Conservation (phyloP, 2,888 invertebrate species). For the Lasioglossum oenotherae region DNA sequence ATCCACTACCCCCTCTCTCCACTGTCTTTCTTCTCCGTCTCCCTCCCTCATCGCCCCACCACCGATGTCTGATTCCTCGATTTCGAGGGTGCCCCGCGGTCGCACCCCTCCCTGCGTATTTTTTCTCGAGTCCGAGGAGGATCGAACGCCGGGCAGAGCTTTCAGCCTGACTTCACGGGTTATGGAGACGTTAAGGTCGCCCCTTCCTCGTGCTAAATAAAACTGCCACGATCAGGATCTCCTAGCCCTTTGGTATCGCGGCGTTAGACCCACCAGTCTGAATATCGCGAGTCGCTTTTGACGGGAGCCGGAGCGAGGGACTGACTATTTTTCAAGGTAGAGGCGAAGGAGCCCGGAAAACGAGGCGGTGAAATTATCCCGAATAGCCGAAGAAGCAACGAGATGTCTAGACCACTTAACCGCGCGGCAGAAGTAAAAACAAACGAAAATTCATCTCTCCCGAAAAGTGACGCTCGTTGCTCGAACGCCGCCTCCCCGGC, state of each 20-base stretch:
- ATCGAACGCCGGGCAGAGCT: constrained; percentile 9
- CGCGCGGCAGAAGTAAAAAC: constrained; percentile 26
- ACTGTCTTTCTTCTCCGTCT: background rate
- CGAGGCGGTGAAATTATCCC: constrained; percentile 23
- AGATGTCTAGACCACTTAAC: constrained; percentile 58
- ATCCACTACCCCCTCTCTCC: constrained; percentile 59
- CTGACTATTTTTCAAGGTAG: background rate
- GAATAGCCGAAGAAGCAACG: constrained; percentile 42
- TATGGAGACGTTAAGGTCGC: constrained; percentile 33
- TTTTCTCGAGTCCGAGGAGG: constrained; percentile 17
- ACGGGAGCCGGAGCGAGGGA: background rate
- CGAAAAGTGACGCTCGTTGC: constrained; percentile 40
- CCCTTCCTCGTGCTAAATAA: constrained; percentile 45
- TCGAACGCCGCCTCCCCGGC: background rate
- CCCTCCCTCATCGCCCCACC: constrained; percentile 2
- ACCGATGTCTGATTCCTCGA: constrained; percentile 30
- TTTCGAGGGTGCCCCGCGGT: constrained; percentile 35
- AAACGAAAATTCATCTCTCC: constrained; percentile 51
- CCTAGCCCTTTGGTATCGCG: constrained; percentile 30
- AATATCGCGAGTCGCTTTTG: background rate
- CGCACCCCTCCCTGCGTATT: constrained; percentile 17
- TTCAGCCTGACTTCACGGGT: constrained; percentile 29
- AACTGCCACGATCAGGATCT: constrained; percentile 57
- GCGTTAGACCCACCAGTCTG: constrained; percentile 46
- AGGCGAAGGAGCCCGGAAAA: background rate